Conservation (phyloP, 2,797 vertebrate species). For the Betta splendens region DNA sequence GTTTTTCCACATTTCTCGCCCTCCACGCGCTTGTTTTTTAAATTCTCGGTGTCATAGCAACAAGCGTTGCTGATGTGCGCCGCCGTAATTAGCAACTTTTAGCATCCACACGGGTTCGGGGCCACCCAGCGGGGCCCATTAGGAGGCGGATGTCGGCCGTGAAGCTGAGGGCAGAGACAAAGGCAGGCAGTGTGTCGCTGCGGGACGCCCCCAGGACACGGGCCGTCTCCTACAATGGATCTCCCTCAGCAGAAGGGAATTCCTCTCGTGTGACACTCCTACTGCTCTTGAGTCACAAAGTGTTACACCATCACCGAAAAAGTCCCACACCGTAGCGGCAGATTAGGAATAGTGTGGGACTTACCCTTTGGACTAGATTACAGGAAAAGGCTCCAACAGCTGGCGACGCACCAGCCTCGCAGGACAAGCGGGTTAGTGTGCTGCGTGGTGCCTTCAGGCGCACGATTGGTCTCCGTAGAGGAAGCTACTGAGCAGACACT, state of each 20-base stretch:
- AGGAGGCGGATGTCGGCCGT: conserved; percentile 20
- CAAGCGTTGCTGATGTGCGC: not conserved
- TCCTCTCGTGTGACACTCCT: conserved; percentile 27
- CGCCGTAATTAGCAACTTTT: conserved; percentile 8
- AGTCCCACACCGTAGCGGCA: conserved; percentile 16
- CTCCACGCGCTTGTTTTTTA: not conserved
- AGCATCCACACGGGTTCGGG: not conserved
- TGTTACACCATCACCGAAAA: conserved; percentile 16
- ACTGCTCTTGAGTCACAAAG: conserved; percentile 38
- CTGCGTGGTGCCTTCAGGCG: conserved; percentile 16
- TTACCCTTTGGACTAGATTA: conserved; percentile 27
- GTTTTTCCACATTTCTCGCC: not conserved
- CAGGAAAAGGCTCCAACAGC: conserved; percentile 22
- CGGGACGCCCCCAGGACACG: conserved; percentile 22
- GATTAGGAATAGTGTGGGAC: conserved; percentile 38
- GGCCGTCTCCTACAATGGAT: conserved; percentile 42
- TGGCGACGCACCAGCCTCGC: not conserved
- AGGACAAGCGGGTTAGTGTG: conserved; percentile 56
- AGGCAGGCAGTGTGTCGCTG: conserved; percentile 29
- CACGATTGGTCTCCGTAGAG: not conserved
- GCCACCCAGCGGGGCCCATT: conserved; percentile 30
- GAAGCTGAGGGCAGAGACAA: conserved; percentile 11
- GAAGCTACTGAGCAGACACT: conserved; percentile 11
- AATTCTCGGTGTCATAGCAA: not conserved
- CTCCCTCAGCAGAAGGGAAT: conserved; percentile 47